Evolutionary conservation across 2,113 vertebrate species (phyloP), one percentile per base, ranked within the genome.

Genomic region (Leiothrix lutea): DNA sequence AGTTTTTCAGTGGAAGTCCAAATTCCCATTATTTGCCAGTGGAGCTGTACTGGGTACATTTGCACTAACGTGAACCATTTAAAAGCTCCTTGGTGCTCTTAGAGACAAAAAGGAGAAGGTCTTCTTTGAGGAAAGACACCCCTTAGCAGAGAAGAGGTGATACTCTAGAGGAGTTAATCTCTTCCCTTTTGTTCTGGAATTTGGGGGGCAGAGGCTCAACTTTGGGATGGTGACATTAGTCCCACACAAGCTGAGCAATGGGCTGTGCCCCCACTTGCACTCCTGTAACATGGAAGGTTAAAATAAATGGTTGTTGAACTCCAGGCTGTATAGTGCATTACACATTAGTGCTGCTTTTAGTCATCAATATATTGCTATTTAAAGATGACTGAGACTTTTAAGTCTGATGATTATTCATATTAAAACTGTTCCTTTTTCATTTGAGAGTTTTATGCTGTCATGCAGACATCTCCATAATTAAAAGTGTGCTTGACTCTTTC

Each of bases 311-410:
- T n/a, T 20, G 7, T 75, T 71, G 36, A 80, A 50, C 45, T 70
- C 36, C 40, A 38, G 73, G 44, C 42, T 90, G 11, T 7, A 5
- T 12, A 61, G 31, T n/a, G 66, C 57, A 51, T 9, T 5, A 45
- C 13, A 56, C 26, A 2, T 50, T 80, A 57, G 25, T 53, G 44
- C 60, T 73, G 69, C 90, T 90, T 75, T 86, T 91, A 92, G 78
- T 72, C 66, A 88, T 73, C 88, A 78, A 51, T 85, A 60, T 35
- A 44, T 58, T 86, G 64, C 82, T 94, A 70, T 91, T 92, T 96
- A 87, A 80, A 73, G 69, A 74, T 47, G 40, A 87, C 36, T 12
- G 45, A 81, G 91, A 82, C 65, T 84, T 83, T 90, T 57, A 96
- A 86, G 86, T 70, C 44, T 79, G 57, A 56, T 89, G 65, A 47